phyloP scores from a whole-genome alignment of 2,113 vertebrate genomes.

The Astur gentilis region DNA sequence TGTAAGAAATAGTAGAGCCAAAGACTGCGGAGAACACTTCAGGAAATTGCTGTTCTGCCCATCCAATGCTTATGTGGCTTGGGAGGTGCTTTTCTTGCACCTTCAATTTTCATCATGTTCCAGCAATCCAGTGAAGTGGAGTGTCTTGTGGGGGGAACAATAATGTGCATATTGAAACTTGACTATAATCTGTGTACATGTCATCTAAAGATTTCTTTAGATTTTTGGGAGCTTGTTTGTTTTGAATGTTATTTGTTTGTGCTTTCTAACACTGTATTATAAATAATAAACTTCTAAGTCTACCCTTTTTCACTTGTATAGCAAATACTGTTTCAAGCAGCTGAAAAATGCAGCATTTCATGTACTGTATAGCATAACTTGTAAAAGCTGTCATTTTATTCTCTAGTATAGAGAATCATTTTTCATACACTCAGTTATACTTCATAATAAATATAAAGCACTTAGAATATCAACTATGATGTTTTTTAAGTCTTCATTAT shows the following conservation, averaged over 20 bases:
- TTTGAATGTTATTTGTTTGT: constrained; percentile 62
- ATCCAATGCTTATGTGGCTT: background rate
- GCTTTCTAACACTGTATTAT: constrained; percentile 67
- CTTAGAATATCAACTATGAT: background rate
- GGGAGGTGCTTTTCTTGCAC: background rate
- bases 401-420: constrained; percentile 32
- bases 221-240: constrained; percentile 19
- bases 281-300: constrained; percentile 53
- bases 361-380: constrained; percentile 31
- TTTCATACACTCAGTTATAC: constrained; percentile 30
- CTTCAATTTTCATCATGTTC: background rate
- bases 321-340: constrained; percentile 20
- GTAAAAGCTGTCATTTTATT: constrained; percentile 33
- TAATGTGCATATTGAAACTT: constrained; percentile 50
- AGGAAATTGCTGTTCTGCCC: background rate
- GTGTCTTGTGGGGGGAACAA: constrained; percentile 46
- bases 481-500: background rate
- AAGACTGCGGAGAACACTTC: background rate
- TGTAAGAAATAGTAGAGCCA: background rate
- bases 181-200: constrained; percentile 51
- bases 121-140: constrained; percentile 24
- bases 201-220: constrained; percentile 40
- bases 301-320: constrained; percentile 29
- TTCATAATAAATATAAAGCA: constrained; percentile 65
- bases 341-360: constrained; percentile 2